phyloP scores from a whole-genome alignment of 2,888 invertebrate genomes.

The Folsomia manolachei region DNA sequence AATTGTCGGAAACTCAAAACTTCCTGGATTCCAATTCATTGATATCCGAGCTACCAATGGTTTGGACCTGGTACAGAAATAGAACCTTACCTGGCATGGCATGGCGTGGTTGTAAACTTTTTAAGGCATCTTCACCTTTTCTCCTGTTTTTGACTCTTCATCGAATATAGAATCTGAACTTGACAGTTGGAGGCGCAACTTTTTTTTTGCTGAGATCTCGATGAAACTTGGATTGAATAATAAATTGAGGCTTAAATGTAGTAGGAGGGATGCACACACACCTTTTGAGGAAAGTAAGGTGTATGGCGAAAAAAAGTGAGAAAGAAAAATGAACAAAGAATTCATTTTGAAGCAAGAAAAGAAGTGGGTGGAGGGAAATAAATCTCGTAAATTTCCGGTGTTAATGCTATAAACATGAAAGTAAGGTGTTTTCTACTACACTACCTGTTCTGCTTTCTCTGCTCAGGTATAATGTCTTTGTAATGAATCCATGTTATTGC shows the following conservation, averaged over 20 bases:
- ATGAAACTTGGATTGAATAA: neutral
- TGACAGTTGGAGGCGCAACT: neutral
- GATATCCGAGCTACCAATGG: too few species aligned
- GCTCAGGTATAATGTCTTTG: too few species aligned
- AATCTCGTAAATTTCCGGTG: slow-evolving; percentile 6
- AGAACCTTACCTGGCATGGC: too few species aligned
- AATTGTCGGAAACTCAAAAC: too few species aligned
- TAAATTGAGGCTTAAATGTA: neutral
- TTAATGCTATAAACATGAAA: slow-evolving; percentile 7
- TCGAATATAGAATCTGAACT: neutral
- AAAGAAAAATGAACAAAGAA: neutral
- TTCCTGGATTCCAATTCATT: too few species aligned
- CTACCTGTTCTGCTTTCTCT: neutral
- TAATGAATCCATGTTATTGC: neutral
- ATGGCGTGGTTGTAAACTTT: too few species aligned
- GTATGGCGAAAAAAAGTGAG: too few species aligned
- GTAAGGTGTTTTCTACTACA: neutral
- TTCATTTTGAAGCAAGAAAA: neutral
- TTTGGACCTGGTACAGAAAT: too few species aligned
- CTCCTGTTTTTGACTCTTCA: neutral
- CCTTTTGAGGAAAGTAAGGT: neutral
- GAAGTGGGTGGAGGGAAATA: neutral
- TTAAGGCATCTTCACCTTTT: neutral
- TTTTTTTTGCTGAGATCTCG: neutral
- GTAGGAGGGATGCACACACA: neutral